Percentiles rank a stretch among this genome's conserved stretches.
phyloP scores from a whole-genome alignment of 2,113 vertebrate genomes.

The Lates calcarifer region DNA sequence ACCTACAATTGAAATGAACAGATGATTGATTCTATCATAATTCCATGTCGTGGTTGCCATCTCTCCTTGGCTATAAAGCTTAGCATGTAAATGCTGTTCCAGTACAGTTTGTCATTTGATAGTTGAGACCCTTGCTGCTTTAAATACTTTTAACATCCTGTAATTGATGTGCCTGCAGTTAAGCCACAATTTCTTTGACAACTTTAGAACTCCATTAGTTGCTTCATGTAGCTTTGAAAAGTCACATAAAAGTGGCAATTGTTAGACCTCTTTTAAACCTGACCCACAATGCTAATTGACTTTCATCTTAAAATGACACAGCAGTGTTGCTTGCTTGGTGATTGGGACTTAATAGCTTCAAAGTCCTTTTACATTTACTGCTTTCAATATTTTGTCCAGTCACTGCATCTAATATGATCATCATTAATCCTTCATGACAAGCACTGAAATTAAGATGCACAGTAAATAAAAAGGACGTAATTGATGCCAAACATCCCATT shows the following conservation, averaged over 20 bases:
- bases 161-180: constrained; percentile 39
- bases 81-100: neutral
- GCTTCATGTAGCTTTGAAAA: constrained; percentile 42
- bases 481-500: constrained; percentile 20
- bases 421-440: constrained; percentile 7
- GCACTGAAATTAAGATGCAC: constrained; percentile 15
- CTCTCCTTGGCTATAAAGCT: constrained; percentile 2
- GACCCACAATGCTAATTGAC: constrained; percentile 40
- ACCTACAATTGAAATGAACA: neutral
- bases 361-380: constrained; percentile 28
- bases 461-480: constrained; percentile 25
- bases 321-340: neutral
- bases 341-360: constrained; percentile 21
- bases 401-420: constrained; percentile 2
- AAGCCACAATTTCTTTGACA: constrained; percentile 24
- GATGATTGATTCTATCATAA: constrained; percentile 5
- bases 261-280: constrained; percentile 43
- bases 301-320: constrained; percentile 40
- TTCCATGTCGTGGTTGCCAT: neutral
- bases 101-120: constrained; percentile 39
- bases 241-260: constrained; percentile 42
- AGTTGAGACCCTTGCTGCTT: constrained; percentile 42
- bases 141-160: constrained; percentile 21
- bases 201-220: constrained; percentile 43
- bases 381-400: constrained; percentile 16